Base-by-base conservation (phyloP, 2,888 invertebrate species). In the Myopa tessellatipennis region DNA sequence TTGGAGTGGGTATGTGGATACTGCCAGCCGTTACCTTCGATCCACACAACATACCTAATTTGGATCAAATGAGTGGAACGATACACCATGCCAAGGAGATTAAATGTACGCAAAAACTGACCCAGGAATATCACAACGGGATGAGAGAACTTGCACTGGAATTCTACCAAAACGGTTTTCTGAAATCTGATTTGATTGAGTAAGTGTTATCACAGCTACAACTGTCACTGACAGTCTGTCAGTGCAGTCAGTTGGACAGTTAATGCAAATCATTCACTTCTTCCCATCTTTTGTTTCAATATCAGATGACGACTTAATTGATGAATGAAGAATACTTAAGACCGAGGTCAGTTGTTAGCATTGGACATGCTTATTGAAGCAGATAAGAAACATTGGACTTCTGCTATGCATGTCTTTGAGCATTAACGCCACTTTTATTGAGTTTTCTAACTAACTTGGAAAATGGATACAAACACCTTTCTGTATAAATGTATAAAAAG, bases 1-100 rank as follows among this genome's bases (percentile, higher is more conserved):
- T 89, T 67, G 88, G 87, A 4, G 85, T 87, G 70, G 84, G 85
- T 4, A 85, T 86, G 82, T 89, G 89, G 89, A 83, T 89, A 58
- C 75, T 89, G 61, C 89, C 89, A 4, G 89, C 89, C 0, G 86
- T 89, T 1, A 89, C 89, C 18, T 89, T 89, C 72, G 88, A 88
- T 83, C 84, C 87, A 0, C 80, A 87, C 63, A 87, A 88, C 78
- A 83, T 89, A 70, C 88, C 88, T 26, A 86, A 88, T 82, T 82
- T 88, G 40, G 88, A 88, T 82, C 83, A 81, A 74, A 85, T 88
- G 74, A 87, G 88, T 75, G 86, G 88, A 80, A 82, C 79, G 38
- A 84, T 84, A 61, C 83, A 82, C 1, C 84, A 74, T 12, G 84
- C 85, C 36, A 85, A 86, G 61, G 86, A 87, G 78, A 84, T 87